phyloP scores from a whole-genome alignment of 2,797 vertebrate genomes.

The Sebastes hubbsi region DNA sequence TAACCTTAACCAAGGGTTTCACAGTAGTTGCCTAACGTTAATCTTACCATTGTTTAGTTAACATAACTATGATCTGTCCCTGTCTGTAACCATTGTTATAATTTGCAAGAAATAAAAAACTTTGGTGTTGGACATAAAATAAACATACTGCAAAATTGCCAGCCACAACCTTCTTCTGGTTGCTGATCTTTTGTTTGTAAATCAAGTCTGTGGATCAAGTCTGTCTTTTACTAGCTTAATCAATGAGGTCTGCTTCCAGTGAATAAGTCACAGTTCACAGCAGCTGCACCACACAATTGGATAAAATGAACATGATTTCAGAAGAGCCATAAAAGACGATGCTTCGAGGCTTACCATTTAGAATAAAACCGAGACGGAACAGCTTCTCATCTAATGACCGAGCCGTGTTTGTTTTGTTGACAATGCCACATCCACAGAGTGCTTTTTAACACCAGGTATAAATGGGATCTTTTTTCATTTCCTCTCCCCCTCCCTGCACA shows the following conservation, averaged over 20 bases:
- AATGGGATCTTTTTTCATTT: background rate
- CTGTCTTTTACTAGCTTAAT: background rate
- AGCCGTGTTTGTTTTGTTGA: constrained; percentile 17
- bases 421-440: background rate
- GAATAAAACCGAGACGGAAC: background rate
- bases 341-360: background rate
- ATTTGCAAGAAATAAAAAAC: background rate
- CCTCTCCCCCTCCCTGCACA: background rate
- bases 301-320: background rate
- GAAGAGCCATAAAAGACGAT: background rate
- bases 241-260: background rate
- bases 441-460: constrained; percentile 19
- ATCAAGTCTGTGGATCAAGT: background rate
- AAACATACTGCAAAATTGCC: accelerated
- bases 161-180: background rate
- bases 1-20: background rate
- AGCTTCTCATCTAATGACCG: background rate
- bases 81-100: background rate
- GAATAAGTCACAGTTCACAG: background rate
- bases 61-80: background rate
- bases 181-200: background rate
- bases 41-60: background rate
- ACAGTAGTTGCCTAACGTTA: background rate
- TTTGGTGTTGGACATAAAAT: background rate
- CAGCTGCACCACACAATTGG: background rate